Evolutionary conservation across 2,888 invertebrate genomes (phyloP).

Genomic region (Rotaria macrura): DNA sequence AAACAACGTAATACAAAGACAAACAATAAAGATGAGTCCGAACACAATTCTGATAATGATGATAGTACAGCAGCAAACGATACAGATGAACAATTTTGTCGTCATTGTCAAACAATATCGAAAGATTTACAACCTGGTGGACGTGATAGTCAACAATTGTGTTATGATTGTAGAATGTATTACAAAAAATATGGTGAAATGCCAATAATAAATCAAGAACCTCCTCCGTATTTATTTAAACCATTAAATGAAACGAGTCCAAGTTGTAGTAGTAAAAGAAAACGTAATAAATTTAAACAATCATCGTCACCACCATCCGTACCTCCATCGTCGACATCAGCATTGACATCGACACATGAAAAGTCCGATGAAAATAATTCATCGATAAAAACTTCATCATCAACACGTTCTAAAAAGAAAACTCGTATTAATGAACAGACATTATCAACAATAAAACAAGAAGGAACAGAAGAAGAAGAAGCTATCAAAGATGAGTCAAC

Average conservation of each 20-base stretch:
- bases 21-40: conserved; percentile 27
- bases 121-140: conserved; percentile 65
- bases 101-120: conserved; percentile 49
- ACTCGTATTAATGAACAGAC: not conserved
- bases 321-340: not conserved
- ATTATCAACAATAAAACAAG: not conserved
- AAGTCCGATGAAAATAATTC: conserved; percentile 2
- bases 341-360: not conserved
- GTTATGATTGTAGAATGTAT: conserved; percentile 65
- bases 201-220: conserved; percentile 37
- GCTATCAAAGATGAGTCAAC: not conserved
- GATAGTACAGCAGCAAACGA: not conserved
- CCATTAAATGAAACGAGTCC: conserved; percentile 44
- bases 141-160: conserved; percentile 62
- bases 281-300: conserved; percentile 11
- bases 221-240: conserved; percentile 50
- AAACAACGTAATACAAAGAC: not conserved
- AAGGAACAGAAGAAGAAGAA: not conserved
- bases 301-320: conserved; percentile 3
- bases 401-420: conserved; percentile 18
- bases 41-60: conserved; percentile 23
- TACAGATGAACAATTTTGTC: not conserved
- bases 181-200: conserved; percentile 66
- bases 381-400: conserved; percentile 18
- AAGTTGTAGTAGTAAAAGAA: not conserved